phyloP scores from a whole-genome alignment of 2,113 vertebrate species.

The Galeopterus variegatus region DNA sequence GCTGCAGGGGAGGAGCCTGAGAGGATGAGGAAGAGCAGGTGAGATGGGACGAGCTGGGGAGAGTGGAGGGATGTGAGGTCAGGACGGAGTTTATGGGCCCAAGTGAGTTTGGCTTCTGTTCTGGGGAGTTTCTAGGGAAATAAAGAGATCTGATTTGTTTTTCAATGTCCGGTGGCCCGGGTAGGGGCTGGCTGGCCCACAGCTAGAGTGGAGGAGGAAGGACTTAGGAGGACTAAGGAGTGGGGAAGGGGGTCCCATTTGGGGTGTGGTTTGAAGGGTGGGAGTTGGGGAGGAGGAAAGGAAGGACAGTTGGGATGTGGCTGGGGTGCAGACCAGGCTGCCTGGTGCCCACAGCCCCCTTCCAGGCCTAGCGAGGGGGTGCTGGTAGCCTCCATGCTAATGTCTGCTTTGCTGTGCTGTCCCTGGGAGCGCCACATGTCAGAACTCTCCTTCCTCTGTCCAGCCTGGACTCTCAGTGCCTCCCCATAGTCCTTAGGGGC shows the following conservation, averaged over 20 bases:
- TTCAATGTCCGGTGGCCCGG: background rate
- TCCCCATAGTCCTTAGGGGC: background rate
- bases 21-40: too few species aligned
- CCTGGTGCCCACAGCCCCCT: background rate
- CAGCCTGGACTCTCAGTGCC: background rate
- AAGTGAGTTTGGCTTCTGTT: background rate
- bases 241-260: too few species aligned
- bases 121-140: background rate
- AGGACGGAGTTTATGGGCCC: background rate
- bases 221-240: background rate
- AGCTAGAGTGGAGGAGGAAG: background rate
- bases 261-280: background rate
- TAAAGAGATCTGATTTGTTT: background rate
- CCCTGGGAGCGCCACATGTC: background rate
- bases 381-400: background rate
- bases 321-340: background rate
- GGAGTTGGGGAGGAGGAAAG: background rate
- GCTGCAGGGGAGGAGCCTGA: accelerated
- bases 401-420: background rate
- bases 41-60: background rate
- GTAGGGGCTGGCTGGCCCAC: background rate
- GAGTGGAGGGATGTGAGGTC: background rate
- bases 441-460: background rate
- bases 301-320: background rate
- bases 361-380: background rate